A percentile compares a stretch with the other conserved stretches of the same genome.
These are phyloP conservation scores for Podilymbus podiceps DNA, from an alignment of 2,113 vertebrate species.

Conservation along the genomic window DNA sequence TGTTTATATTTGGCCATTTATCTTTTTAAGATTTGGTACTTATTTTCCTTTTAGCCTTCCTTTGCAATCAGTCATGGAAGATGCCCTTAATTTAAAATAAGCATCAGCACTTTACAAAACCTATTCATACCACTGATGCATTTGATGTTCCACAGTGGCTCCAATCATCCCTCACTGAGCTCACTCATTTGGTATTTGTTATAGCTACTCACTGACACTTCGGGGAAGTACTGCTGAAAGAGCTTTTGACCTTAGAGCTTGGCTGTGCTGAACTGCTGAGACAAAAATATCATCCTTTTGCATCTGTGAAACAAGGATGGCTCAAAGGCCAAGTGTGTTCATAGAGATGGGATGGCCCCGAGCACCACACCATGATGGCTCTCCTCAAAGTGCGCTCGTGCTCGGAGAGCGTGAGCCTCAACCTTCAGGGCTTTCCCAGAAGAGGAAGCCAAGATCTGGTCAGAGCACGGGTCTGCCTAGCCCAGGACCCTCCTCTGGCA, in stretches of 20 bases:
- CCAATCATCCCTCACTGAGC: not conserved
- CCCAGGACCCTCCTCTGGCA: not conserved
- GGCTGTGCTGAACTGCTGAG: not conserved
- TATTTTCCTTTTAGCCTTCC: not conserved
- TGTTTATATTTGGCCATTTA: not conserved
- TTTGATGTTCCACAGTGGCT: not conserved
- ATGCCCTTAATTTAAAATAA: not conserved
- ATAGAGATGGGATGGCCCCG: not conserved
- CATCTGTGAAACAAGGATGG: not conserved
- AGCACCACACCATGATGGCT: not conserved
- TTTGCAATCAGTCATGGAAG: not conserved
- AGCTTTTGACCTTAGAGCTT: constrained; percentile 15
- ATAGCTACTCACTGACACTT: not conserved
- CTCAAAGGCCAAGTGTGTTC: not conserved
- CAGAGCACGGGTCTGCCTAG: not conserved
- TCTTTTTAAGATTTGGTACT: not conserved
- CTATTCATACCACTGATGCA: not conserved
- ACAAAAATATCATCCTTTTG: not conserved
- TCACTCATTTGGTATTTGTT: constrained; percentile 7
- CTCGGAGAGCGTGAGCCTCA: not conserved
- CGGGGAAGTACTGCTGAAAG: not conserved
- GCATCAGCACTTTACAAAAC: not conserved
- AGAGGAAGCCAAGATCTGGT: not conserved
- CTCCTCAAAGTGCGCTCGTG: not conserved
- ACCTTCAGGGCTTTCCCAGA: not conserved